Conservation (phyloP, 2,797 vertebrate species). For the Etheostoma perlongum region DNA sequence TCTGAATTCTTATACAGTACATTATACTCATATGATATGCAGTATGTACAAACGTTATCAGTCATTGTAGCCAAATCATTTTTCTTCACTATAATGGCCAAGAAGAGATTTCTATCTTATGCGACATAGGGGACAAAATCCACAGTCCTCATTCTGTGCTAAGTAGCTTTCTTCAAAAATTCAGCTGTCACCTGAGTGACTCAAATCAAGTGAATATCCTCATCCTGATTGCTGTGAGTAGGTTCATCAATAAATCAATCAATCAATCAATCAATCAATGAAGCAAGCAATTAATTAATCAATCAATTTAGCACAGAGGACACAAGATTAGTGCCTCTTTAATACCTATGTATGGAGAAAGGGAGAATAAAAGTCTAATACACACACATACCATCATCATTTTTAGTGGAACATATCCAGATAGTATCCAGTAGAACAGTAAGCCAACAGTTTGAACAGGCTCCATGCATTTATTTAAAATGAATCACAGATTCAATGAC, state of each 20-base stretch:
- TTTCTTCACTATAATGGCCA: neutral
- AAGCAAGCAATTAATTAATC: no score
- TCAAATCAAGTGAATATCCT: no score
- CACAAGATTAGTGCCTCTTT: slow-evolving; percentile 27
- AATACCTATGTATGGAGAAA: slow-evolving; percentile 4
- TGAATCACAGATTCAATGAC: slow-evolving; percentile 44
- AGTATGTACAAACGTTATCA: neutral
- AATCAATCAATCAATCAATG: no score
- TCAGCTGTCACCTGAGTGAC: neutral
- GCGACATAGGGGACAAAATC: neutral
- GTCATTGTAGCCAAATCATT: no score
- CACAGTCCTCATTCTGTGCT: neutral
- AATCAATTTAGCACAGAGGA: neutral
- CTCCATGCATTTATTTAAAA: slow-evolving; percentile 39
- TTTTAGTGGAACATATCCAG: slow-evolving; percentile 31
- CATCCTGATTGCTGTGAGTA: neutral
- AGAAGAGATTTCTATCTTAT: neutral
- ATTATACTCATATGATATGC: neutral
- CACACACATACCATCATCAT: slow-evolving; percentile 11
- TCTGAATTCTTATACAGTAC: neutral
- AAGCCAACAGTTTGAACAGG: slow-evolving; percentile 37
- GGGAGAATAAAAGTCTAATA: slow-evolving; percentile 11
- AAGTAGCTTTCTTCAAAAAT: neutral
- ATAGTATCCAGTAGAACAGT: slow-evolving; percentile 35
- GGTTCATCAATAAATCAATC: neutral